These are phyloP conservation scores for Montipora efflorescens DNA, from an alignment of 64 coral and sea anemone genomes.

Conservation along the genomic window DNA sequence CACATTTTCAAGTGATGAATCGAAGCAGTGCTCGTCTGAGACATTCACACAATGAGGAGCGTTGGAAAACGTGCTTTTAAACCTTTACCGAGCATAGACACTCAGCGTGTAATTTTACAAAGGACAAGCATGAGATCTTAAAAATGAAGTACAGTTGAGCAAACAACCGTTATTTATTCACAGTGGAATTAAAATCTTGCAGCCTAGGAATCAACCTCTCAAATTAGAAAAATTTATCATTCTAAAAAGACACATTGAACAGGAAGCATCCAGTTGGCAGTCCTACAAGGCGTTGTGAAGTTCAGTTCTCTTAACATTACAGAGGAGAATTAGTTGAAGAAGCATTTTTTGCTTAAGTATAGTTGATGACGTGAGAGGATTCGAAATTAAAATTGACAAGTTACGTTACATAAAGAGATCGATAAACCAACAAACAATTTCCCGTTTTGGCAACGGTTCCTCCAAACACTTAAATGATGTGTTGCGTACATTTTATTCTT, in stretches of 20 bases:
- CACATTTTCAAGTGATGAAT: background rate
- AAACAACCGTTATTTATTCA: too few species aligned
- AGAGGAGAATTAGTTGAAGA: too few species aligned
- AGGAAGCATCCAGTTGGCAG: too few species aligned
- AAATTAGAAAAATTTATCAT: too few species aligned
- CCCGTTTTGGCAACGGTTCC: conserved; percentile 27
- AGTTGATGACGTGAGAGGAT: background rate
- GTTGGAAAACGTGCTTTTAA: background rate
- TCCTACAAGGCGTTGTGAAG: too few species aligned
- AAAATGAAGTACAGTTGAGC: too few species aligned
- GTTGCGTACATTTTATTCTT: background rate
- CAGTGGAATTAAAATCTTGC: too few species aligned
- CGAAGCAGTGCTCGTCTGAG: background rate
- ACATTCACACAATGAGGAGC: background rate
- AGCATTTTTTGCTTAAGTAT: background rate
- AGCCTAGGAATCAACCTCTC: too few species aligned
- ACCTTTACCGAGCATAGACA: background rate
- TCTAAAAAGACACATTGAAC: too few species aligned
- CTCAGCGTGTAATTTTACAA: too few species aligned
- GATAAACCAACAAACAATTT: background rate
- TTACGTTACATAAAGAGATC: background rate
- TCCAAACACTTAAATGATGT: background rate
- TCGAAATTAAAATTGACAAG: background rate
- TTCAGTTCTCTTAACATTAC: too few species aligned
- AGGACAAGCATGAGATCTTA: too few species aligned